Evolutionary conservation across 2,113 vertebrate species (phyloP), one percentile per base, ranked within the genome.

Genomic region (Macaca nemestrina): DNA sequence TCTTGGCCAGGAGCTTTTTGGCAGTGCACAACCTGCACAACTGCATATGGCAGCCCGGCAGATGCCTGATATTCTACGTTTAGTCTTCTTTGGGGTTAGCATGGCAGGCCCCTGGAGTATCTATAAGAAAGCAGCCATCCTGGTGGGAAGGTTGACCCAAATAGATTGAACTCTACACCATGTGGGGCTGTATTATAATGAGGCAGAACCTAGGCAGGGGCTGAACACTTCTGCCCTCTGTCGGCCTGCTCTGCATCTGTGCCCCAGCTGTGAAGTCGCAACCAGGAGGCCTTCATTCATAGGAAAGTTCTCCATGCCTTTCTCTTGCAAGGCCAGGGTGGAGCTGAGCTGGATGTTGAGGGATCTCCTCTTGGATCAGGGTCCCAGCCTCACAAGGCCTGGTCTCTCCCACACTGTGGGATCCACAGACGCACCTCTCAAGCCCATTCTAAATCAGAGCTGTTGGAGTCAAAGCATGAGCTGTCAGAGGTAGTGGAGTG

Each of bases 271-370:
- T 45, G 57, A 81, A 57, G 5, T 84, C 0, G 13, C 3, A 3
- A 9, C 14, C n/a, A 50, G 25, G 8, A 85, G 20, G 32, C 5
- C 59, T 10, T 48, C 20, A 7, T 78, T 13, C 3, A 43, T 20
- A 10, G 43, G 7, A 2, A 10, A 9, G 1, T 11, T 25, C 35
- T 68, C n/a, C 18, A 2, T 0, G 43, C 22, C 23, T 43, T 68
- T 38, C 40, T 83, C 67, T 59, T 35, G 16, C 2, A 64, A 76
- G 67, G 8, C 40, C n/a, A 43, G 30, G 18, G 18, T 48, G 57
- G 79, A 18, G 55, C 61, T 67, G 45, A 23, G 35, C 4, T 79
- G 52, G 6, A 23, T 40, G 4, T 4, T 35, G 55, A 50, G 80
- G 27, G 30, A 7, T 3, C 14, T 1, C 2, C 12, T 83, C 25